A percentile compares a stretch with the other conserved stretches of the same genome.
Evolutionary conservation across 2,113 vertebrate species (phyloP).

Genomic region (Pao palembangensis): DNA sequence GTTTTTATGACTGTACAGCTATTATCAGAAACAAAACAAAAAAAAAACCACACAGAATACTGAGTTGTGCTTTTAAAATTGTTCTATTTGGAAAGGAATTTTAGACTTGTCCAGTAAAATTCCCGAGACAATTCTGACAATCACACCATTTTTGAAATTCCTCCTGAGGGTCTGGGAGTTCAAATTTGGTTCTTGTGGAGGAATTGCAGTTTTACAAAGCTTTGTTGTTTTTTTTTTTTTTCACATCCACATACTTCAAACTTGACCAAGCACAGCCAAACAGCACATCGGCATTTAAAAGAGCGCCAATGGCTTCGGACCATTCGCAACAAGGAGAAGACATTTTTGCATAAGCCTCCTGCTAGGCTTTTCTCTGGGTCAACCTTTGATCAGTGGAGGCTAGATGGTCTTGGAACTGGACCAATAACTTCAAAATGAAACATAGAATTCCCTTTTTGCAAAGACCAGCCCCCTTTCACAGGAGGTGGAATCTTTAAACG

Average conservation of each 20-base stretch:
- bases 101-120: no score
- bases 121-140: no score
- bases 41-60: no score
- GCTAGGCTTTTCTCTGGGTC: slow-evolving; percentile 68
- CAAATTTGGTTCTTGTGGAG: slow-evolving; percentile 9
- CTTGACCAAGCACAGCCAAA: slow-evolving; percentile 63
- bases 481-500: slow-evolving; percentile 63
- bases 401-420: slow-evolving; percentile 72
- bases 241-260: slow-evolving; percentile 59
- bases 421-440: slow-evolving; percentile 78
- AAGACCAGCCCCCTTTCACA: slow-evolving; percentile 45
- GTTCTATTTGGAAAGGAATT: no score
- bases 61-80: no score
- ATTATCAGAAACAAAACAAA: no score
- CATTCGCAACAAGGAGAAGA: slow-evolving; percentile 63
- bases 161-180: not conserved
- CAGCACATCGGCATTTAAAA: slow-evolving; percentile 67
- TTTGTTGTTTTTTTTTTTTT: slow-evolving; percentile 20
- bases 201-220: slow-evolving; percentile 52
- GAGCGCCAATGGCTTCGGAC: slow-evolving; percentile 54
- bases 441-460: slow-evolving; percentile 65
- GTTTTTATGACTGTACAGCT: no score
- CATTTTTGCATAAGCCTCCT: slow-evolving; percentile 74
- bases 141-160: no score
- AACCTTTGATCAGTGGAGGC: slow-evolving; percentile 79